Conservation (phyloP, 2,888 invertebrate genomes). For the Anthrax anthrax region DNA sequence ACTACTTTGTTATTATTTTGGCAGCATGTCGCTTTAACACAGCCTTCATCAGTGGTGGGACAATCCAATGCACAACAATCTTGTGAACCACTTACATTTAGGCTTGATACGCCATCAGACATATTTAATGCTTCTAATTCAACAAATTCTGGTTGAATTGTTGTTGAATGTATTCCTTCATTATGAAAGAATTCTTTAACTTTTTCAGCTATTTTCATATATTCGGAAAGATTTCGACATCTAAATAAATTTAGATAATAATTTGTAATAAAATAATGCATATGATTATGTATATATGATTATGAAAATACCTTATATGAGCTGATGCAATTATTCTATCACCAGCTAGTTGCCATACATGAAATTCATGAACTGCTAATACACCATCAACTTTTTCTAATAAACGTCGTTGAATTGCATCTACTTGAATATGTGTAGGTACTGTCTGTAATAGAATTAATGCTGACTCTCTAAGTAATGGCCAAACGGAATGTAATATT, state of each 20-base stretch:
- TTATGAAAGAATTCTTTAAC: constrained; percentile 97
- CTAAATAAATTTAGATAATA: constrained; percentile 30
- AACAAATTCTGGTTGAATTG: constrained; percentile 95
- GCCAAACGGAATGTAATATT: constrained; percentile 83
- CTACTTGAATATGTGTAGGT: constrained; percentile 90
- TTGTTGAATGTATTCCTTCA: constrained; percentile 96
- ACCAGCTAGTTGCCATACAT: constrained; percentile 96
- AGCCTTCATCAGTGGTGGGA: constrained; percentile 68
- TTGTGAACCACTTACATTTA: constrained; percentile 38
- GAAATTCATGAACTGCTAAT: constrained; percentile 92
- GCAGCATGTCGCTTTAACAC: constrained; percentile 79
- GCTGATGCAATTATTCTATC: constrained; percentile 95
- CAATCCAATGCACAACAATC: constrained; percentile 73
- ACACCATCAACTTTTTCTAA: constrained; percentile 87
- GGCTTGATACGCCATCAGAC: constrained; percentile 34
- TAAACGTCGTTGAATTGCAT: constrained; percentile 76
- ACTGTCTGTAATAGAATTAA: constrained; percentile 94
- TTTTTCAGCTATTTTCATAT: constrained; percentile 92
- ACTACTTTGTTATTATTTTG: constrained; percentile 34
- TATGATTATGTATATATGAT: not conserved
- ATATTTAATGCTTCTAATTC: constrained; percentile 48
- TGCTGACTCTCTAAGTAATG: constrained; percentile 82
- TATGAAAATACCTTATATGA: constrained; percentile 61
- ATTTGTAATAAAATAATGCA: not conserved
- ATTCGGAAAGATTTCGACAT: constrained; percentile 86